phyloP scores from a whole-genome alignment of 2,797 vertebrate genomes.

The Chloroceryle inda region DNA sequence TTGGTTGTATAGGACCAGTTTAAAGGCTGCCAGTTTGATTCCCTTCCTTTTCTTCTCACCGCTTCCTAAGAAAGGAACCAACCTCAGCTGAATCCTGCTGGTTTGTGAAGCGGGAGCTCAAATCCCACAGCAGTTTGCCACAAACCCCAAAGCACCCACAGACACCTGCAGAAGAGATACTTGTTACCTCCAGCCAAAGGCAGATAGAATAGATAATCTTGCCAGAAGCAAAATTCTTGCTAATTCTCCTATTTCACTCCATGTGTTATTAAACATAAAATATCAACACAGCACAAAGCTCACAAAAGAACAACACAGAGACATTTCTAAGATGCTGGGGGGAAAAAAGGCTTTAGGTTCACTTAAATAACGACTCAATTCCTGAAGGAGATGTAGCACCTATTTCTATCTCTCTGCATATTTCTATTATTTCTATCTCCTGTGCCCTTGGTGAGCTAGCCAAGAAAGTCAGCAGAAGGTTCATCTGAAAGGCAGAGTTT shows the following conservation, averaged over 20 bases:
- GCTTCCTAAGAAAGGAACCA: not conserved
- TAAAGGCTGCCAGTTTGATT: not conserved
- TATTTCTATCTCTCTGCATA: not conserved
- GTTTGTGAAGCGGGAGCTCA: not conserved
- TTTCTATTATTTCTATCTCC: not conserved
- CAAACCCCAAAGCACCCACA: not conserved
- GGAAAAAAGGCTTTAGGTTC: not conserved
- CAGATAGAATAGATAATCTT: not conserved
- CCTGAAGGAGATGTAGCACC: not conserved
- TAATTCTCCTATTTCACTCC: not conserved
- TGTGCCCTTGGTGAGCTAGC: not conserved
- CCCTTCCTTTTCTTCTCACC: not conserved
- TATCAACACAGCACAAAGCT: not conserved
- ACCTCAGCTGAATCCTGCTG: not conserved
- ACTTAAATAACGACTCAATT: not conserved
- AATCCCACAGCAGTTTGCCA: not conserved
- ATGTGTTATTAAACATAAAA: not conserved
- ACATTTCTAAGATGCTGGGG: not conserved
- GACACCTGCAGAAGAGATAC: not conserved
- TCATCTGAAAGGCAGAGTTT: not conserved
- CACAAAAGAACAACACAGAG: not conserved
- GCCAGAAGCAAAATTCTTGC: not conserved
- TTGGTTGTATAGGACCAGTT: not conserved
- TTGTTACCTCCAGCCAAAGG: not conserved
- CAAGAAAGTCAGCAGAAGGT: not conserved